Conservation (phyloP, 1,140 invertebrate species). For the Gryllus bimaculatus region DNA sequence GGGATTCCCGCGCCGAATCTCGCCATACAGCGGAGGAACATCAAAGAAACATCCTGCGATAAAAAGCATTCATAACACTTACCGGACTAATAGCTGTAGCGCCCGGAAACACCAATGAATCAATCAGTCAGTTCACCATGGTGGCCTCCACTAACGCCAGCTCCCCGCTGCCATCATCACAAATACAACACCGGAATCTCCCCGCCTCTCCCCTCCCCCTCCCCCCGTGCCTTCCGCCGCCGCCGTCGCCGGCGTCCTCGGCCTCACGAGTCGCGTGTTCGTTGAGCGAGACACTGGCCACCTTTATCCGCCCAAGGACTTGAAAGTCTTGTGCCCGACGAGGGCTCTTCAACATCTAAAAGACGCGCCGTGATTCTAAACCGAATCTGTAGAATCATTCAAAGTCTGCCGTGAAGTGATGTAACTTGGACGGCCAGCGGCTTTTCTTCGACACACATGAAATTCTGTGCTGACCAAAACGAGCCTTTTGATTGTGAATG, state of each 20-base stretch:
- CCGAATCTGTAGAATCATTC: neutral
- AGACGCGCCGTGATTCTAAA: neutral
- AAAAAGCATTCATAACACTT: too few species aligned
- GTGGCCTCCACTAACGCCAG: too few species aligned
- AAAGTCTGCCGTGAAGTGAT: neutral
- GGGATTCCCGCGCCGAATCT: too few species aligned
- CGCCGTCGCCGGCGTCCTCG: neutral
- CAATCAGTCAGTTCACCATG: too few species aligned
- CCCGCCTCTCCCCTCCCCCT: too few species aligned
- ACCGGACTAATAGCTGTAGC: too few species aligned
- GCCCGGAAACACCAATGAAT: too few species aligned
- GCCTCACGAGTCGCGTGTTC: neutral
- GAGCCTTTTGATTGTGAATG: neutral
- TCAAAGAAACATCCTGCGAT: too few species aligned
- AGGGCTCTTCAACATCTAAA: neutral
- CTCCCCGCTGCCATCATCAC: too few species aligned
- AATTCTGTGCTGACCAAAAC: neutral
- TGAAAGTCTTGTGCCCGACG: neutral
- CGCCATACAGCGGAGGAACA: too few species aligned
- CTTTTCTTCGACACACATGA: neutral
- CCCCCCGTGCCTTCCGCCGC: too few species aligned
- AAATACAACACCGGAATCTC: too few species aligned
- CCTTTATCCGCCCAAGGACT: slow-evolving; percentile 1
- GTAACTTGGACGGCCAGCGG: neutral
- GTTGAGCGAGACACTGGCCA: neutral